Percentiles rank a stretch among this genome's conserved stretches.
These are phyloP conservation scores for Notothenia coriiceps DNA, from an alignment of 2,113 vertebrate genomes.

Conservation along the genomic window DNA sequence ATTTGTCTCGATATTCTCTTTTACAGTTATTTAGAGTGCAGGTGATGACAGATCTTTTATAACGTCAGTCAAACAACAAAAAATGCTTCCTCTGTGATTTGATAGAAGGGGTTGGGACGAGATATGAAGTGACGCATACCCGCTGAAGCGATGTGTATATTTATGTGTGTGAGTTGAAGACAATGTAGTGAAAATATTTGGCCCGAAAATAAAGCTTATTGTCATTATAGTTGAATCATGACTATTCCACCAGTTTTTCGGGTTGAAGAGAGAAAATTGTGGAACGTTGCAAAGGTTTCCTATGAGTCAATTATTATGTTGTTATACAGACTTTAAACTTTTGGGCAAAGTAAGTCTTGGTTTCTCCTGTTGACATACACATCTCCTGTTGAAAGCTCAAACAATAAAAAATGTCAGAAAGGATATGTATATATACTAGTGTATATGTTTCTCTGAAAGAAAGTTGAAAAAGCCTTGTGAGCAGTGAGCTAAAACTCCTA, in stretches of 20 bases:
- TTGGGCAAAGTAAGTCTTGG: no score
- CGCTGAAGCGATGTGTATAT: background rate
- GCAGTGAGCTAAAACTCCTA: background rate
- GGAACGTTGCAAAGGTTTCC: background rate
- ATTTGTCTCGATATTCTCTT: background rate
- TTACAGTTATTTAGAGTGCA: background rate
- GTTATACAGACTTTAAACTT: background rate
- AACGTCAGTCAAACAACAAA: slow-evolving; percentile 7
- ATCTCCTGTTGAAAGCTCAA: no score
- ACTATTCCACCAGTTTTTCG: background rate
- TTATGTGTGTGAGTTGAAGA: slow-evolving; percentile 6
- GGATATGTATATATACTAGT: no score
- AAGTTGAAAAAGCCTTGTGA: background rate
- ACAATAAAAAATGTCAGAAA: no score
- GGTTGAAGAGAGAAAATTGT: background rate
- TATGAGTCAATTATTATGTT: background rate
- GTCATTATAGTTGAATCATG: background rate
- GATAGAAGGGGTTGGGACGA: background rate
- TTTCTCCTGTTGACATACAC: no score
- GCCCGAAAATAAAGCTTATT: background rate
- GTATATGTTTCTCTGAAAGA: background rate
- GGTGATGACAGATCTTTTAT: slow-evolving; percentile 2
- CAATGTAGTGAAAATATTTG: background rate
- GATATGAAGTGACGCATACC: slow-evolving; percentile 13
- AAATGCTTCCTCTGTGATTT: slow-evolving; percentile 14